phyloP scores from a whole-genome alignment of 1,140 invertebrate species.

The Drosophila aff. region DNA sequence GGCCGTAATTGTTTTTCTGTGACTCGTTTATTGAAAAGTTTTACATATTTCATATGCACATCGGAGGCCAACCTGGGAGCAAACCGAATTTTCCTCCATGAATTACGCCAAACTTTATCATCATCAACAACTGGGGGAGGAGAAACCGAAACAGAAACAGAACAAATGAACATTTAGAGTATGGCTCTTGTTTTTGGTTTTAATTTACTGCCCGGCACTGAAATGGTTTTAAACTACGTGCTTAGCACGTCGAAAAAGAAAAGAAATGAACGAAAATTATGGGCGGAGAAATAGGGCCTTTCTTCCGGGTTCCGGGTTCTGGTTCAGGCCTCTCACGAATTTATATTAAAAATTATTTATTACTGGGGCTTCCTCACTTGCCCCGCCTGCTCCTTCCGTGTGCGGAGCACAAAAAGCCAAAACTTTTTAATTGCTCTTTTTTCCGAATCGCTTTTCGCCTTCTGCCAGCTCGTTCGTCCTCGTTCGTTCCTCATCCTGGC shows the following conservation, averaged over 20 bases:
- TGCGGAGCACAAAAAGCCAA: constrained; percentile 54
- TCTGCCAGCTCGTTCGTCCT: constrained; percentile 19
- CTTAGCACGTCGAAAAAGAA: constrained; percentile 23
- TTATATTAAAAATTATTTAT: constrained; percentile 82
- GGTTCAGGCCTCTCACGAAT: constrained; percentile 65
- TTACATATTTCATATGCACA: constrained; percentile 53
- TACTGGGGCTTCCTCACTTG: constrained; percentile 47
- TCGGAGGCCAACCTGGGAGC: constrained; percentile 35
- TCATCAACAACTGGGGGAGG: constrained; percentile 11
- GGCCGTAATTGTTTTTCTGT: constrained; percentile 69
- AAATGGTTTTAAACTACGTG: constrained; percentile 63
- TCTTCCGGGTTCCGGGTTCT: constrained; percentile 28
- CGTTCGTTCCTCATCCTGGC: constrained; percentile 31
- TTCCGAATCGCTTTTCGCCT: constrained; percentile 58
- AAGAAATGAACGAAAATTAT: constrained; percentile 6
- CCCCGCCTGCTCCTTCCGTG: constrained; percentile 10
- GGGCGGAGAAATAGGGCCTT: constrained; percentile 11
- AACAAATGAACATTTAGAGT: constrained; percentile 67
- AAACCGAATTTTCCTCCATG: constrained; percentile 52
- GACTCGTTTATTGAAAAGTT: constrained; percentile 78
- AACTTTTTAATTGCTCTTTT: constrained; percentile 74
- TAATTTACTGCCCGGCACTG: constrained; percentile 67
- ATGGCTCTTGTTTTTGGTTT: constrained; percentile 58
- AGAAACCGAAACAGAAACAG: constrained; percentile 6
- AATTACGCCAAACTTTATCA: constrained; percentile 61